Base-by-base conservation (phyloP, 1,140 invertebrate species). In the Zaprionus ghesquierei region DNA sequence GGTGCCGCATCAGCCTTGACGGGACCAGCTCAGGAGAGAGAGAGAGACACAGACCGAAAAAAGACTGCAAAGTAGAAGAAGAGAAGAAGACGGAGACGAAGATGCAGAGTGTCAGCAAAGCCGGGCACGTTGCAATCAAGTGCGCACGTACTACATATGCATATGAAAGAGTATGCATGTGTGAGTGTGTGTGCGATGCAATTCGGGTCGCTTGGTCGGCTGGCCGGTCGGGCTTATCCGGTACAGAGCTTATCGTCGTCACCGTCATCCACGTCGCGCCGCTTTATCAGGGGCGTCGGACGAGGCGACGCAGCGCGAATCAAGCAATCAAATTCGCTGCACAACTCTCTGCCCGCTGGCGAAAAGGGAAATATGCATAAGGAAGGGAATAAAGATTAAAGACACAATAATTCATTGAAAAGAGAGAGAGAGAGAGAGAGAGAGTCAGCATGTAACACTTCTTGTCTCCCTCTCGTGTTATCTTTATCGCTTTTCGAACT, bases 201-300 rank as follows among this genome's bases (percentile, higher is more conserved):
- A 35, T 51, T 71, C 23, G 41, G 33, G 41, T 38, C 18, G 53
- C 2, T 3, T 22, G 62, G 31, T 25, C 15, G 60, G 27, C 6
- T 9, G 27, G 13, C 6, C 27, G 27, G 13, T 15, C 15, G 38
- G 61, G 69, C 64, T 73, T 73, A 73, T 73, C 70, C 64, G 70
- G 70, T 73, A 58, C 70, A 69, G 70, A 27, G 64, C 70, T 73
- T 73, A 73, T 73, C 70, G 35, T 61, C 56, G 50, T 23, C 55
- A 69, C 50, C 56, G 70, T 69, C 70, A 73, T 61, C 55, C 64
- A 73, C 56, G 58, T 56, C 64, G 23, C n/a, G n/a, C n/a, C n/a
- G n/a, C 31, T 68, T 73, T 69, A 61, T 69, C 64, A 69, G 56
- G 35, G n/a, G 49, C 56, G 15, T n/a, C 25, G 49, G 20, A 29